Evolutionary conservation across 2,888 invertebrate genomes (phyloP), one percentile per base, ranked within the genome.

Genomic region (Abrostola triplasia): DNA sequence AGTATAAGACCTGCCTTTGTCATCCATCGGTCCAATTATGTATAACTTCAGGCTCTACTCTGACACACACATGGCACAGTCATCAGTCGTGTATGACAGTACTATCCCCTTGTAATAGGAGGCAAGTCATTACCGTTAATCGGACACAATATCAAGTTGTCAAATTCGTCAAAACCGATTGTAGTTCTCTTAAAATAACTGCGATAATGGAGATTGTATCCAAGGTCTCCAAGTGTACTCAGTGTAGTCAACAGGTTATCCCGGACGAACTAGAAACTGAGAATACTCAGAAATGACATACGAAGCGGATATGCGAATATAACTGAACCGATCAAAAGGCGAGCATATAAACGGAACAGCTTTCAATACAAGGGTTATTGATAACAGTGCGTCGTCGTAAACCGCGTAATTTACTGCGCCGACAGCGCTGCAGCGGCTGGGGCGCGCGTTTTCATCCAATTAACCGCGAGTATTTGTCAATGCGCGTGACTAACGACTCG

Each of bases 401-500:
- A 92, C 77, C 74, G 86, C 75, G 83, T 88, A 87, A 91, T 91
- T 90, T 92, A 92, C 87, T 77, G 86, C 81, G 85, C 82, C 84
- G 83, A 85, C 85, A 77, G 80, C 80, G 70, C 70, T 70, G 24
- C 24, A 24, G 24, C 24, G 24, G 4, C 24, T 24, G 1, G 82
- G 81, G 67, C 68, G 70, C 70, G 64, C 79, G 54, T 84, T 86
- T 89, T 87, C 89, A 78, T 85, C 90, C 91, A 92, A 92, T 92
- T 92, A 91, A 88, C 86, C 73, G 80, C 68, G 80, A 82, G 86
- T 85, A 90, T 90, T 91, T 90, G 90, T 90, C 89, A 88, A 87
- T 78, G 79, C 70, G 73, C 75, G 76, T 85, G 87, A 89, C 84
- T 87, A 89, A 90, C 88, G 87, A 84, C 49, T 59, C 67, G 67